Conservation (phyloP, 2,113 vertebrate genomes). For the Phrynocephalus versicolor region DNA sequence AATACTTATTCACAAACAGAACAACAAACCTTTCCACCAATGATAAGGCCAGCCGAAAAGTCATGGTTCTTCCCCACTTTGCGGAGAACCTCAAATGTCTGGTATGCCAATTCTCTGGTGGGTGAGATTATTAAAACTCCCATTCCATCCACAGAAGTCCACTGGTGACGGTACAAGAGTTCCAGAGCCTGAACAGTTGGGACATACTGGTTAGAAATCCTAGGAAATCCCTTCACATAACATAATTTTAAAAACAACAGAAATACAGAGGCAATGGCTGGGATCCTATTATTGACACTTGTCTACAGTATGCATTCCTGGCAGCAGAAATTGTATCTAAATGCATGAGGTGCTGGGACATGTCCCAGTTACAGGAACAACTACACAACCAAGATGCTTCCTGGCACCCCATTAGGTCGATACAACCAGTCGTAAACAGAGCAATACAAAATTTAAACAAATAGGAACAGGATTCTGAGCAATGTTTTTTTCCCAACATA, state of each 20-base stretch:
- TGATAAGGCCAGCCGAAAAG: constrained; percentile 95
- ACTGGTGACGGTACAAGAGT: constrained; percentile 89
- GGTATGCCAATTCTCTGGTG: constrained; percentile 94
- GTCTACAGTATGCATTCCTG: too few species aligned
- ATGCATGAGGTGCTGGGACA: too few species aligned
- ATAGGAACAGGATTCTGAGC: too few species aligned
- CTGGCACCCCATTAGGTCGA: too few species aligned
- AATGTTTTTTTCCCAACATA: background rate
- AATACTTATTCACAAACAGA: background rate
- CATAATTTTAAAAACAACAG: background rate
- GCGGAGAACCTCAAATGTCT: constrained; percentile 92
- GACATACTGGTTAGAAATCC: background rate
- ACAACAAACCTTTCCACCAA: constrained; percentile 88
- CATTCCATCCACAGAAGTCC: constrained; percentile 90
- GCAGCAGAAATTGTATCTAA: too few species aligned
- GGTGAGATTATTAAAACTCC: constrained; percentile 94
- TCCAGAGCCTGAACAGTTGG: constrained; percentile 81
- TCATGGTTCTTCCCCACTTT: constrained; percentile 95
- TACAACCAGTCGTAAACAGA: too few species aligned
- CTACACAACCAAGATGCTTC: too few species aligned
- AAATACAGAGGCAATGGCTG: background rate
- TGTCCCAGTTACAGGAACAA: too few species aligned
- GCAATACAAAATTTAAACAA: background rate
- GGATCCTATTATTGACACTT: too few species aligned
- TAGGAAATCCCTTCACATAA: background rate